A percentile compares a stretch with the other conserved stretches of the same genome.
Conservation (phyloP, 1,140 invertebrate genomes). For the Cyrtorhinus lividipennis region DNA sequence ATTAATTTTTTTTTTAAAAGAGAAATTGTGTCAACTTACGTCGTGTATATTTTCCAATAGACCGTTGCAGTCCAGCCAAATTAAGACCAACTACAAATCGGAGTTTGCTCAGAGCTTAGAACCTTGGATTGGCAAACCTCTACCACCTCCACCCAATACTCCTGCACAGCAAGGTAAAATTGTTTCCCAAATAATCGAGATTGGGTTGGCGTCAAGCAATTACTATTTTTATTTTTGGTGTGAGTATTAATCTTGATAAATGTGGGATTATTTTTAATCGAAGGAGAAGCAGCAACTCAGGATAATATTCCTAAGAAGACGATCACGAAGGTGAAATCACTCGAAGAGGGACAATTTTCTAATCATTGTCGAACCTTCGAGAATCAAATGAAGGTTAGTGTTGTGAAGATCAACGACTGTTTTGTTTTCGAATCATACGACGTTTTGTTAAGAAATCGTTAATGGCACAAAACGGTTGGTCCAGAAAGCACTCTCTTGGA, state of each 20-base stretch:
- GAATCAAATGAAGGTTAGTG: slow-evolving; percentile 39
- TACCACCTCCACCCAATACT: slow-evolving; percentile 14
- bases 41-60: slow-evolving; percentile 26
- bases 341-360: slow-evolving; percentile 43
- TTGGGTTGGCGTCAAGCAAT: background rate
- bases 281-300: background rate
- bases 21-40: too few relatives aligned
- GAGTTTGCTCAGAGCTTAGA: slow-evolving; percentile 48
- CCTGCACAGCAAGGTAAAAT: background rate
- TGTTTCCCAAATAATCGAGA: background rate
- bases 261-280: too few relatives aligned
- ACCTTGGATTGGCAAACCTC: slow-evolving; percentile 37
- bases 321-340: slow-evolving; percentile 29
- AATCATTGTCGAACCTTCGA: slow-evolving; percentile 48
- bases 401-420: too few relatives aligned
- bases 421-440: too few relatives aligned
- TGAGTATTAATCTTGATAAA: too few relatives aligned
- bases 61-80: slow-evolving; percentile 39
- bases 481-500: too few relatives aligned
- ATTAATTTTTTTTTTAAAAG: too few relatives aligned
- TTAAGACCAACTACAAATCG: slow-evolving; percentile 45
- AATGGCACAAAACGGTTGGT: too few relatives aligned
- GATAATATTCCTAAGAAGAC: slow-evolving; percentile 11
- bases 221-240: too few relatives aligned
- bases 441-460: too few relatives aligned